Conservation (phyloP, 1,140 invertebrate genomes). For the Atta colombica region DNA sequence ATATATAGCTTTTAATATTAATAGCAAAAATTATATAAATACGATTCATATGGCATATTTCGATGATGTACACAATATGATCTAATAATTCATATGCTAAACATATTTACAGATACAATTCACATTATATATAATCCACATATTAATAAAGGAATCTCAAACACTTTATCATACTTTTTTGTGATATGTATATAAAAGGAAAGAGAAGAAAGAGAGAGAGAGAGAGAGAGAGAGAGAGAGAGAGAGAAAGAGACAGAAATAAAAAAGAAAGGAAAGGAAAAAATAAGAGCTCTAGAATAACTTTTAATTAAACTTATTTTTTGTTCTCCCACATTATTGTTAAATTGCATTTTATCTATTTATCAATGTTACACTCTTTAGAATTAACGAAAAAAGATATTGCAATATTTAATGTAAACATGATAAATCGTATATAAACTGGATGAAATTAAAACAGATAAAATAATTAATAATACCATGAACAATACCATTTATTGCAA, state of each 20-base stretch:
- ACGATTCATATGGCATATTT: neutral
- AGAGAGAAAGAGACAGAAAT: neutral
- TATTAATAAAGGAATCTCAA: constrained; percentile 29
- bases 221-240: neutral
- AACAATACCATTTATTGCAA: neutral
- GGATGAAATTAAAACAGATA: neutral
- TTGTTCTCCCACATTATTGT: constrained; percentile 3
- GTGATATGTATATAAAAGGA: constrained; percentile 76
- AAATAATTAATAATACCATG: neutral
- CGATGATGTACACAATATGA: neutral
- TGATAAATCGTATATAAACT: neutral
- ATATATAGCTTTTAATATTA: too few species aligned
- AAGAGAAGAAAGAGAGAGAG: neutral
- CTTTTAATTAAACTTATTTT: constrained; percentile 83
- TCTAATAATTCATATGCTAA: neutral
- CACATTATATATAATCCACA: neutral
- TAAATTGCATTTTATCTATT: neutral
- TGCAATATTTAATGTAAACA: neutral
- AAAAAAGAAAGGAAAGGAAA: neutral
- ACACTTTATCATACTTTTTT: constrained; percentile 58
- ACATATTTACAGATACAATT: neutral
- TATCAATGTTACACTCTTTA: constrained; percentile 10
- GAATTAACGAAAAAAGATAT: constrained; percentile 16
- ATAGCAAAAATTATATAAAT: neutral
- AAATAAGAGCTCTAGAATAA: constrained; percentile 67